Base-by-base conservation (phyloP, 2,113 vertebrate species). In the Phylloscopus trochiloides region DNA sequence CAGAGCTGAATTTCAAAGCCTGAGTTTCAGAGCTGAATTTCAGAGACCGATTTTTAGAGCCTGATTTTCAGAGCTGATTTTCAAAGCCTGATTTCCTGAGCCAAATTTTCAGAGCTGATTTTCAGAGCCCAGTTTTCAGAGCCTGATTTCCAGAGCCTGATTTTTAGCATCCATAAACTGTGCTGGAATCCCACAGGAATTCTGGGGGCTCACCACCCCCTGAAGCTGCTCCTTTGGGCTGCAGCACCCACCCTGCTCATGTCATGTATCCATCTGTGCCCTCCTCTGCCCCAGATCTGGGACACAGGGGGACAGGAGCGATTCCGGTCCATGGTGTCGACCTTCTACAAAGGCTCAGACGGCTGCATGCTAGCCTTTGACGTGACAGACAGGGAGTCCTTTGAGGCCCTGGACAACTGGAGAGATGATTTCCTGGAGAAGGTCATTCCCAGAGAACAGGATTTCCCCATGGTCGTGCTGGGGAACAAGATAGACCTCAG, bases 221-320 rank as follows among this genome's bases (percentile, higher is more conserved):
- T 62, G 51, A 4, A 58, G 26, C 51, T 16, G 17, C 5, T 79
- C 17, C 61, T 38, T 15, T 9, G 57, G 38, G 66, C 66, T 52
- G 52, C 24, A 45, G 43, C 28, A 15, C 14, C 40, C 10, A 0
- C 4, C 4, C 58, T 13, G 9, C 62, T 20, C 0, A 0, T 17
- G 25, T 1, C 0, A 0, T 50, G 38, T n/a, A 26, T 38, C 61
- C 24, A 24, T 13, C 48, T 2, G 8, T 95, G 62, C 28, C 94
- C 57, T 95, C 78, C 73, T 94, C 73, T 79, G 66, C 54, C 75
- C 32, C 92, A 98, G 98, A 98, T 98, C 89, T 98, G 98, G 98
- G 98, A 98, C 96, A 98, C 98, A 0, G 98, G 98, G 4, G 98
- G 98, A 40, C 98, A 98, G 86, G 98, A 98, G 71, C 90, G 98